Evolutionary conservation across 2,888 invertebrate genomes (phyloP), one percentile per base, ranked within the genome.

Genomic region (Ectropis crepuscularia): DNA sequence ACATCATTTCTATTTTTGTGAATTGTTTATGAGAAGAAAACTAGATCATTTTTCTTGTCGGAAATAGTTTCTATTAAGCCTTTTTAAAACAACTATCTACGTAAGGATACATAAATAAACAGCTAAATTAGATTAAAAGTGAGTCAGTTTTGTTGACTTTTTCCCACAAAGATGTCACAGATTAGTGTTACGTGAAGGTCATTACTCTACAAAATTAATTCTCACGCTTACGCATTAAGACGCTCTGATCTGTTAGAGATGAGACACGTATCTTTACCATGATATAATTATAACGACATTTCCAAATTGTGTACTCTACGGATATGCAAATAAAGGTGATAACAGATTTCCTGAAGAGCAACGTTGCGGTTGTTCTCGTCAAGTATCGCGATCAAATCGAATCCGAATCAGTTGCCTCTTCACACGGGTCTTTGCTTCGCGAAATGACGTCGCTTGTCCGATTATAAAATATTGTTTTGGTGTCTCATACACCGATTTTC

Each of bases 381-480:
- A 77, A 69, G 76, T 80, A 83, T 84, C 81, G 81, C 74, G 76
- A 80, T 81, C 79, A 81, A 73, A 83, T 82, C 82, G 79, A 87
- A 88, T 86, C 87, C 82, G 79, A 87, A 88, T 86, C 87, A 86
- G 84, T 83, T 87, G 88, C 88, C 87, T 87, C 81, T 89, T 89
- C 88, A 85, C 87, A 88, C 87, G 86, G 78, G 72, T 86, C 84
- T 89, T 88, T 82, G 79, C 76, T 82, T 78, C 69, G 80, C 76
- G 74, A 76, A 74, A 77, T 76, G 81, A 82, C 79, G 82, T 83
- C 81, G 75, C 55, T 46, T 49, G 55, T 61, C 60, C 57, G 57
- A 60, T 61, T 65, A 79, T 68, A 70, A 42, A 57, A 53, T 45
- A 53, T 64, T 69, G 63, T 73, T 74, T 74, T 72, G 72, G 70